A percentile compares a stretch with the other conserved stretches of the same genome.
Evolutionary conservation across 92 coral and sea anemone species (phyloP).

Genomic region (Epizoanthus stellaris): DNA sequence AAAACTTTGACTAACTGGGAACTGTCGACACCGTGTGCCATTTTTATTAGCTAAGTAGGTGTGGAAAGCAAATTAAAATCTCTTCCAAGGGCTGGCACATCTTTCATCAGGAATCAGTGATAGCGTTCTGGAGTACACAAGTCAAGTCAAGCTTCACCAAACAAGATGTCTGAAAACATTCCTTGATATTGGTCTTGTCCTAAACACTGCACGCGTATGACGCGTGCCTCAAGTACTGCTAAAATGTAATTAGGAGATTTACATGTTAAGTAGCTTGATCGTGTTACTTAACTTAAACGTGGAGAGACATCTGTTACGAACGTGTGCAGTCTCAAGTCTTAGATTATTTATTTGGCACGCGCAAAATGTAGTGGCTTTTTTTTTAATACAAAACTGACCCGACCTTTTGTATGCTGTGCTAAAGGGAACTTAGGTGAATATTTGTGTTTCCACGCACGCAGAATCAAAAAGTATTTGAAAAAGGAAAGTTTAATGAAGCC

Average conservation of each 20-base stretch:
- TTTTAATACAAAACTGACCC: too few species aligned
- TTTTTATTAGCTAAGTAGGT: constrained; percentile 9
- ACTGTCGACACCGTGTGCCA: not conserved
- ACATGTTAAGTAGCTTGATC: constrained; percentile 21
- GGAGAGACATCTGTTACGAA: constrained; percentile 15
- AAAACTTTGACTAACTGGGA: not conserved
- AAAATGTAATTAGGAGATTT: constrained; percentile 43
- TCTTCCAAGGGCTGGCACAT: not conserved
- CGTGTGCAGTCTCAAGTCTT: constrained; percentile 16
- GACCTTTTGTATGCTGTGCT: too few species aligned
- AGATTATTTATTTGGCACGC: not conserved
- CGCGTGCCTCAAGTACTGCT: constrained; percentile 23
- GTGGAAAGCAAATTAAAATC: constrained; percentile 34
- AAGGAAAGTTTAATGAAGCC: too few species aligned
- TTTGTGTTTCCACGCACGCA: constrained; percentile 1
- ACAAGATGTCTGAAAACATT: constrained; percentile 16
- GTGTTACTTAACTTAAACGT: constrained; percentile 19
- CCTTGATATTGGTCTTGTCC: not conserved
- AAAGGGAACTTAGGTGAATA: not conserved
- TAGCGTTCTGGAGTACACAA: constrained; percentile 1
- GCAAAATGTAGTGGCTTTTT: not conserved
- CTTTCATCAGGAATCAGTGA: constrained; percentile 30
- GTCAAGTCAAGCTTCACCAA: constrained; percentile 4
- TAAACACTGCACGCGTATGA: constrained; percentile 32
- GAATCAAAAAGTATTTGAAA: not conserved